A percentile compares a stretch with the other conserved stretches of the same genome.
phyloP scores from a whole-genome alignment of 2,797 vertebrate genomes.

The Pristis pectinata region DNA sequence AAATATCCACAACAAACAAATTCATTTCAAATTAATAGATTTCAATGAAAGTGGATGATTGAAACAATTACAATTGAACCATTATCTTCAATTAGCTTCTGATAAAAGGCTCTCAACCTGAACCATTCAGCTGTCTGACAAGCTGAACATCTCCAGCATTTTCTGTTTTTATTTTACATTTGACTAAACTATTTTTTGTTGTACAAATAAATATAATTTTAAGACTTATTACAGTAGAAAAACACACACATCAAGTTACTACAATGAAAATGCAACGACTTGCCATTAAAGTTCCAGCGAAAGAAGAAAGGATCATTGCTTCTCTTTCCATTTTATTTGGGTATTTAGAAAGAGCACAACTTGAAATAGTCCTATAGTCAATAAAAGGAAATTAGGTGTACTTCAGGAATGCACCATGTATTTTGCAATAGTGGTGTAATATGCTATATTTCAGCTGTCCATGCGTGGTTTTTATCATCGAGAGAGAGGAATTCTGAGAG shows the following conservation, averaged over 20 bases:
- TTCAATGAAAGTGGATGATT: neutral
- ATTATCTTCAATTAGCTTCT: no score
- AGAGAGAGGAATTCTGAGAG: neutral
- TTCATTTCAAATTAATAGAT: neutral
- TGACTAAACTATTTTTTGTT: no score
- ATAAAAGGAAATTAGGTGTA: neutral
- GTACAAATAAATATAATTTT: neutral
- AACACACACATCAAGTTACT: neutral
- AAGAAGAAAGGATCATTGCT: slow-evolving; percentile 82
- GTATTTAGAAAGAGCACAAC: slow-evolving; percentile 44
- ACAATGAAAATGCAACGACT: slow-evolving; percentile 40
- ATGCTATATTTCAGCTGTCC: neutral
- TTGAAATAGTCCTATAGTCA: neutral
- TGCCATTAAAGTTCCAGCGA: slow-evolving; percentile 76
- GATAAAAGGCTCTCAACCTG: no score
- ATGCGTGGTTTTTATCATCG: neutral
- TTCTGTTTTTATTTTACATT: no score
- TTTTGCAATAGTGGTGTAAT: neutral
- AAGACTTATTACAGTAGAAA: neutral
- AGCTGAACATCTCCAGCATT: neutral
- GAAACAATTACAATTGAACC: neutral
- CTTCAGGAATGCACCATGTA: neutral
- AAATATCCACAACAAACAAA: neutral
- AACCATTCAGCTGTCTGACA: neutral
- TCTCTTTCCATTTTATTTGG: slow-evolving; percentile 63